phyloP scores from a whole-genome alignment of 2,888 invertebrate genomes.

The Oeneis ivallda region DNA sequence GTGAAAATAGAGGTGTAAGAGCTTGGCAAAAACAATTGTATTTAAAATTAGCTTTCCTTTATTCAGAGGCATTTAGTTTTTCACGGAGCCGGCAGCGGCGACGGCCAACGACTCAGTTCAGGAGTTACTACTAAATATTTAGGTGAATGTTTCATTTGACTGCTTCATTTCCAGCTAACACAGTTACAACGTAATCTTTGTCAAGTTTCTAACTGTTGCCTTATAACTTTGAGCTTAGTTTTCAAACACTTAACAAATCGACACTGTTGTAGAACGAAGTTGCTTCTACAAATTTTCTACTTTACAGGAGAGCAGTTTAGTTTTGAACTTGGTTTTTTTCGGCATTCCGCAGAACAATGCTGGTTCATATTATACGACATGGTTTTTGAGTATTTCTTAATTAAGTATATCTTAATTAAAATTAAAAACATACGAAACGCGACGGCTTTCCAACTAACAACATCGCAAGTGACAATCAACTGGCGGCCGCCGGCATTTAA shows the following conservation, averaged over 20 bases:
- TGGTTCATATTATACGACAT: too few relatives aligned
- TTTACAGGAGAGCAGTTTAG: too few relatives aligned
- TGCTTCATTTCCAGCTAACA: not conserved
- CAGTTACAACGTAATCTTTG: not conserved
- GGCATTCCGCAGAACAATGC: too few relatives aligned
- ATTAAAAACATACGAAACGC: too few relatives aligned
- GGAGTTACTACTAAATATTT: conserved; percentile 8
- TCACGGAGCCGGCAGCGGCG: not conserved
- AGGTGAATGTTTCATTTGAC: conserved; percentile 18
- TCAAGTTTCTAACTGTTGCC: not conserved
- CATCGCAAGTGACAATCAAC: too few relatives aligned
- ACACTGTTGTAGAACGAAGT: too few relatives aligned
- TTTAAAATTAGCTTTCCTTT: conserved; percentile 11
- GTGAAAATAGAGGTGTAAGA: not conserved
- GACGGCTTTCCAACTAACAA: too few relatives aligned
- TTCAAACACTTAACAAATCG: not conserved
- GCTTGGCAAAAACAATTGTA: conserved; percentile 1
- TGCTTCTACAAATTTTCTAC: too few relatives aligned
- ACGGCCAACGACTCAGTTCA: not conserved
- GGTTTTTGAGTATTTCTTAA: too few relatives aligned
- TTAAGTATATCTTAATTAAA: too few relatives aligned
- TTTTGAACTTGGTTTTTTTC: too few relatives aligned
- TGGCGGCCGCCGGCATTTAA: too few relatives aligned
- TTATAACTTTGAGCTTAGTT: not conserved
- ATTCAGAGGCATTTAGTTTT: conserved; percentile 18